Evolutionary conservation across 2,113 vertebrate genomes (phyloP).

Genomic region (Aspidoscelis tigris): DNA sequence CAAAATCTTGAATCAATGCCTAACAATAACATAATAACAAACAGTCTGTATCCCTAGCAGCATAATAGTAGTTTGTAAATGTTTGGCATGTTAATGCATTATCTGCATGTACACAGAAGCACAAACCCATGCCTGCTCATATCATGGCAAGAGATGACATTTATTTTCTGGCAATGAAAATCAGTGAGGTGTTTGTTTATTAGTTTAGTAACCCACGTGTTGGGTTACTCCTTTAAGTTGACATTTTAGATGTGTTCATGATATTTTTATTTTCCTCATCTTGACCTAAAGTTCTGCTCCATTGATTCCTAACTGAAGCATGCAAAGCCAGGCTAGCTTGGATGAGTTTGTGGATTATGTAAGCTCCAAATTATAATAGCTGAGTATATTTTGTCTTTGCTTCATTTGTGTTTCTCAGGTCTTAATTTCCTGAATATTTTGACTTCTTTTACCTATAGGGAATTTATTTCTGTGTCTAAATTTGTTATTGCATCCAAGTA

Average conservation of each 20-base stretch:
- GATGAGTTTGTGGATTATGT: not conserved
- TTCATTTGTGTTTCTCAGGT: not conserved
- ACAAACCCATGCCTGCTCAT: not conserved
- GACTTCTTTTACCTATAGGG: not conserved
- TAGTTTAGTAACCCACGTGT: not conserved
- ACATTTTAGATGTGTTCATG: slow-evolving; percentile 10
- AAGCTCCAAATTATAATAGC: not conserved
- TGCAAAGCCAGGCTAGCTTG: not conserved
- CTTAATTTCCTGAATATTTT: not conserved
- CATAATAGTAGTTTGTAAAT: no score
- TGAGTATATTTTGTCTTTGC: not conserved
- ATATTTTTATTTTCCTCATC: slow-evolving; percentile 8
- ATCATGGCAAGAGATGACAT: not conserved
- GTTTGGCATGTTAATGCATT: not conserved
- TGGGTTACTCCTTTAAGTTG: not conserved
- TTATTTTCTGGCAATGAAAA: not conserved
- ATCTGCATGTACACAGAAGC: not conserved
- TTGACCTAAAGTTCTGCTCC: slow-evolving; percentile 15
- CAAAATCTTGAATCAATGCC: no score
- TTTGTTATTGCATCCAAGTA: not conserved
- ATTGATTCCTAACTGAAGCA: slow-evolving; percentile 26
- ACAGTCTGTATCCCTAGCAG: no score
- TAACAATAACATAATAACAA: no score
- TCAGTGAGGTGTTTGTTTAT: slow-evolving; percentile 10
- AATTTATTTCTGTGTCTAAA: not conserved